A percentile compares a stretch with the other conserved stretches of the same genome.
Conservation (phyloP, 2,113 vertebrate genomes). For the Micronisus gabar region DNA sequence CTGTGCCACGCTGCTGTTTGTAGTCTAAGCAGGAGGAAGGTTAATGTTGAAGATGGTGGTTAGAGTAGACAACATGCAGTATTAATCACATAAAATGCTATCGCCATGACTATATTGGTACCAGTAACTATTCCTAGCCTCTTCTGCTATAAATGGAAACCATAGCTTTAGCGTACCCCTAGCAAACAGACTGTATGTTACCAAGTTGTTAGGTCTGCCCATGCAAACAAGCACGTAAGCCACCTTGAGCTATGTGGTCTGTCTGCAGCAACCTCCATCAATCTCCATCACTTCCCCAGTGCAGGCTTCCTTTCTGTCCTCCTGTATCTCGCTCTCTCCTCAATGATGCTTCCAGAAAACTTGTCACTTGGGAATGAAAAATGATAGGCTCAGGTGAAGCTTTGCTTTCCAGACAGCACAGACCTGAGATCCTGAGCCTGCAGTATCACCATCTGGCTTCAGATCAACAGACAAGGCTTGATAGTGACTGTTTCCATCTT, state of each 20-base stretch:
- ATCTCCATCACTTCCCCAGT: not conserved
- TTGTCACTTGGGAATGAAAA: not conserved
- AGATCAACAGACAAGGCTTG: not conserved
- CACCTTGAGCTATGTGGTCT: not conserved
- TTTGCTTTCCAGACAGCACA: not conserved
- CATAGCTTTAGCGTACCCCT: not conserved
- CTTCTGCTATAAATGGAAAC: not conserved
- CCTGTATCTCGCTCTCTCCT: not conserved
- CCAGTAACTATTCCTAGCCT: not conserved
- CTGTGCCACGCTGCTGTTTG: not conserved
- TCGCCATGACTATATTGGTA: fast-evolving
- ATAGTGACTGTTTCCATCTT: not conserved
- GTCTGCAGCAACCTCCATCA: not conserved
- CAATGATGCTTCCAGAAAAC: not conserved
- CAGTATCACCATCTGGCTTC: not conserved
- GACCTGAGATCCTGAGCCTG: not conserved
- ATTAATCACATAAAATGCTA: not conserved
- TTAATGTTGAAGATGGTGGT: not conserved
- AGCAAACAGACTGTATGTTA: not conserved
- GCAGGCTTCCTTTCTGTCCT: not conserved
- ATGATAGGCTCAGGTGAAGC: not conserved
- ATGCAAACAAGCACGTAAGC: fast-evolving
- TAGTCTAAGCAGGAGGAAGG: not conserved
- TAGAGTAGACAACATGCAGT: not conserved
- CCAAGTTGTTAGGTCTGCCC: fast-evolving